Evolutionary conservation across 1,140 invertebrate genomes (phyloP).

Genomic region (Lepidotrigona ventralis): DNA sequence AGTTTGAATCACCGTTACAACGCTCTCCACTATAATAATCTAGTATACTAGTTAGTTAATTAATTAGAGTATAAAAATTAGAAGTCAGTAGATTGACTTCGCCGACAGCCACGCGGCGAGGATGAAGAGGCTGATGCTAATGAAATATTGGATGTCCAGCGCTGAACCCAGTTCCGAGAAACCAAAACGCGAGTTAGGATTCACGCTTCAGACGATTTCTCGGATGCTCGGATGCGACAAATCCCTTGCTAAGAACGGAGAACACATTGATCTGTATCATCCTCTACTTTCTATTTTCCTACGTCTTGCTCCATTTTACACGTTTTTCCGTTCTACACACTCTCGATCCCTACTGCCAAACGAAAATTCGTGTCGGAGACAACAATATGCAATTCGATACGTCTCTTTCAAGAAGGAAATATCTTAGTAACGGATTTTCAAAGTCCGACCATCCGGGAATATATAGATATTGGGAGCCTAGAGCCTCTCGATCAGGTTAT

Average conservation of each 20-base stretch:
- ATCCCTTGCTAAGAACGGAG: slow-evolving; percentile 23
- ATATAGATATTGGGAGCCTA: slow-evolving; percentile 12
- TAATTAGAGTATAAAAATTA: slow-evolving; percentile 76
- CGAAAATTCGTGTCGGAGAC: slow-evolving; percentile 26
- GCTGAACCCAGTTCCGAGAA: slow-evolving; percentile 50
- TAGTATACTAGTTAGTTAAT: slow-evolving; percentile 80
- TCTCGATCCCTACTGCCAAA: slow-evolving; percentile 59
- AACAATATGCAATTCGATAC: not conserved
- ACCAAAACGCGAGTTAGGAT: slow-evolving; percentile 45
- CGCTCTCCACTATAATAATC: slow-evolving; percentile 78
- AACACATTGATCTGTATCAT: slow-evolving; percentile 9
- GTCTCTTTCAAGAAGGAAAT: slow-evolving; percentile 6
- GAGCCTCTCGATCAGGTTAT: slow-evolving; percentile 34
- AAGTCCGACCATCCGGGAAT: slow-evolving; percentile 47
- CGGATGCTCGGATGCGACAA: slow-evolving; percentile 52
- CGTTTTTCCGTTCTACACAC: slow-evolving; percentile 30
- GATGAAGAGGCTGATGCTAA: slow-evolving; percentile 59
- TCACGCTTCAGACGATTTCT: slow-evolving; percentile 44
- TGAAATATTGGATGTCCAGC: slow-evolving; percentile 55
- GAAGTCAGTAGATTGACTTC: slow-evolving; percentile 71
- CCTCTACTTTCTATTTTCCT: slow-evolving; percentile 8
- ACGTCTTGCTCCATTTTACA: slow-evolving; percentile 18
- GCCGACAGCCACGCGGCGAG: slow-evolving; percentile 58
- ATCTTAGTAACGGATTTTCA: slow-evolving; percentile 2
- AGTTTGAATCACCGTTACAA: slow-evolving; percentile 77